Evolutionary conservation across 2,888 invertebrate species (phyloP).

Genomic region (Bembecia ichneumoniformis): DNA sequence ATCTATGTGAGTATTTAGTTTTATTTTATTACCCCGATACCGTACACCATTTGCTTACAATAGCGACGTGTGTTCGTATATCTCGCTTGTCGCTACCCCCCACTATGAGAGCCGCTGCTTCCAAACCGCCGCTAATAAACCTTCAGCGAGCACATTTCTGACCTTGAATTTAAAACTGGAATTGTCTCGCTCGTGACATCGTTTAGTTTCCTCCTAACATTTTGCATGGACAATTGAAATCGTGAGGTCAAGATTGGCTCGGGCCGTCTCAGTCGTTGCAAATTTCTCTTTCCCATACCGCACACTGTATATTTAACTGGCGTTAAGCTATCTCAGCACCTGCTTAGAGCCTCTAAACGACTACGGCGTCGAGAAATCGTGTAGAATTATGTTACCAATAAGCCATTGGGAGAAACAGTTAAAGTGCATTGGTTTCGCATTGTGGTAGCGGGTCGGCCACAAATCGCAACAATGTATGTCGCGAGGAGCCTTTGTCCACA

Average conservation of each 20-base stretch:
- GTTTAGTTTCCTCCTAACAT: conserved; percentile 63
- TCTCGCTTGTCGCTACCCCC: conserved; percentile 1
- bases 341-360: conserved; percentile 4
- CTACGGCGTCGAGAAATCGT: neutral
- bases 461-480: neutral
- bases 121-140: conserved; percentile 14
- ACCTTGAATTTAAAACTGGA: conserved; percentile 65
- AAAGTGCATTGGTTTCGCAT: neutral
- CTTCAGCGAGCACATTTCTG: conserved; percentile 48
- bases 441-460: neutral
- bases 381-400: neutral
- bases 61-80: conserved; percentile 7
- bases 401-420: neutral
- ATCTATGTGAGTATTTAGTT: neutral
- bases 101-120: neutral
- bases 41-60: conserved; percentile 10
- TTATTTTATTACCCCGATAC: neutral
- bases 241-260: conserved; percentile 67
- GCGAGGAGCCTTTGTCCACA: conserved; percentile 1
- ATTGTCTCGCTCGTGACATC: conserved; percentile 64
- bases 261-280: conserved; percentile 53
- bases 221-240: conserved; percentile 70
- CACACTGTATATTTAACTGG: conserved; percentile 48
- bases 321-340: conserved; percentile 38
- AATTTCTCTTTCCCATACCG: conserved; percentile 67